Evolutionary conservation across 1,140 invertebrate genomes (phyloP).

Genomic region (Drosophila burlai): DNA sequence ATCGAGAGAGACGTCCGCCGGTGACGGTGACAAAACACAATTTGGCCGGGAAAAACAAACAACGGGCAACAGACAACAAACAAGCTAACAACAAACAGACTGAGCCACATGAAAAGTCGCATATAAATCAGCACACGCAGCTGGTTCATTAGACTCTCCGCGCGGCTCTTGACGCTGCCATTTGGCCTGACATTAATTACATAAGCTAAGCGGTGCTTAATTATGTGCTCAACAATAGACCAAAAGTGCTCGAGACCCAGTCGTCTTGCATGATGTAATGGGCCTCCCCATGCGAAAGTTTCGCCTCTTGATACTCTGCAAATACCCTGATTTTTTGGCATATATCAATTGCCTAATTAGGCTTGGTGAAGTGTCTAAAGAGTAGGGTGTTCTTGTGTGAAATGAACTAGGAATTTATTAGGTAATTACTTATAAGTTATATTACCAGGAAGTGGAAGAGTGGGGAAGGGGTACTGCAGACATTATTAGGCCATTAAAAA

Average conservation of each 20-base stretch:
- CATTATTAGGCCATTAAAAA: background rate
- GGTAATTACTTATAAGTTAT: background rate
- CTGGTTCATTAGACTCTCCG: slow-evolving; percentile 74
- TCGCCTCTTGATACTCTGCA: slow-evolving; percentile 24
- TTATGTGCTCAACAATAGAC: slow-evolving; percentile 80
- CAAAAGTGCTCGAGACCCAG: slow-evolving; percentile 62
- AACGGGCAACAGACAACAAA: slow-evolving; percentile 11
- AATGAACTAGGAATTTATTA: background rate
- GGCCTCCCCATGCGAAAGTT: slow-evolving; percentile 64
- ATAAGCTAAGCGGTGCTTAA: slow-evolving; percentile 81
- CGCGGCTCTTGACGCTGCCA: slow-evolving; percentile 55
- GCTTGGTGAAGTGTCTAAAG: background rate
- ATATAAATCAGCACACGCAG: slow-evolving; percentile 80
- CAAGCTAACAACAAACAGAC: slow-evolving; percentile 16
- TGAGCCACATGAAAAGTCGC: slow-evolving; percentile 53
- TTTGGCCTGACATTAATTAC: slow-evolving; percentile 74
- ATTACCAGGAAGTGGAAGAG: background rate
- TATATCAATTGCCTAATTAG: background rate
- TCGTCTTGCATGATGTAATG: slow-evolving; percentile 68
- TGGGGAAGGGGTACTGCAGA: too few species aligned
- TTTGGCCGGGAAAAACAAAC: slow-evolving; percentile 53
- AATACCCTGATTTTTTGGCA: background rate
- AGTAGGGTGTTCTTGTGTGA: background rate
- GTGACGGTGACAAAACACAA: slow-evolving; percentile 75
- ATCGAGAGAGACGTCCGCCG: slow-evolving; percentile 62